Percentiles rank a stretch among this genome's conserved stretches.
Evolutionary conservation across 2,113 vertebrate species (phyloP).

Genomic region (Physeter macrocephalus): DNA sequence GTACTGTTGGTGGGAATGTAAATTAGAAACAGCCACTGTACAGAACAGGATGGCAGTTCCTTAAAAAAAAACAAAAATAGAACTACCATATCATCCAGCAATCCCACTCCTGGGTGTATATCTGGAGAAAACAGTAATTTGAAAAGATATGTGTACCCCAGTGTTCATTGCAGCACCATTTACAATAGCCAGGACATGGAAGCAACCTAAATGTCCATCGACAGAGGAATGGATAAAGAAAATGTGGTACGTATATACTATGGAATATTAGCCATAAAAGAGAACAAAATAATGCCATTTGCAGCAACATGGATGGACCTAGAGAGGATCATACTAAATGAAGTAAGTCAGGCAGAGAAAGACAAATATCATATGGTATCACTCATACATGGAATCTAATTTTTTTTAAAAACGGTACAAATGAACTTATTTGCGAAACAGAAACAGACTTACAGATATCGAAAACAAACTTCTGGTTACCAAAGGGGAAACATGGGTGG

Average conservation of each 20-base stretch:
- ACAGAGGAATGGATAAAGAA: background rate
- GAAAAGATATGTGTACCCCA: background rate
- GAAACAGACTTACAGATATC: background rate
- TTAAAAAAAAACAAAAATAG: background rate
- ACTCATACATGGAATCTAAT: background rate
- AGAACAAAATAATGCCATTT: background rate
- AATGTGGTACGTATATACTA: background rate
- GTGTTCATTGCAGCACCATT: background rate
- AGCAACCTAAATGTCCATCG: background rate
- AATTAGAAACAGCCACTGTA: background rate
- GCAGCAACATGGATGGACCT: background rate
- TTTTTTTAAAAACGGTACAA: fast-evolving
- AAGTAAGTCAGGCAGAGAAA: background rate
- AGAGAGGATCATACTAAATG: background rate
- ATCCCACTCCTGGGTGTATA: background rate
- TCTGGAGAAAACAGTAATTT: background rate
- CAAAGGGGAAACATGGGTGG: background rate
- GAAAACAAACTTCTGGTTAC: background rate
- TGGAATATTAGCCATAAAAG: background rate
- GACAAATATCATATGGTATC: background rate
- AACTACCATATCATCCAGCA: background rate
- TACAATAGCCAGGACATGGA: background rate
- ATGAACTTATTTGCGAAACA: background rate
- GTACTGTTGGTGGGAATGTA: background rate
- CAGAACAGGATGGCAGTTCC: background rate